phyloP scores from a whole-genome alignment of 2,113 vertebrate species.

The Plecturocebus donacophilus region DNA sequence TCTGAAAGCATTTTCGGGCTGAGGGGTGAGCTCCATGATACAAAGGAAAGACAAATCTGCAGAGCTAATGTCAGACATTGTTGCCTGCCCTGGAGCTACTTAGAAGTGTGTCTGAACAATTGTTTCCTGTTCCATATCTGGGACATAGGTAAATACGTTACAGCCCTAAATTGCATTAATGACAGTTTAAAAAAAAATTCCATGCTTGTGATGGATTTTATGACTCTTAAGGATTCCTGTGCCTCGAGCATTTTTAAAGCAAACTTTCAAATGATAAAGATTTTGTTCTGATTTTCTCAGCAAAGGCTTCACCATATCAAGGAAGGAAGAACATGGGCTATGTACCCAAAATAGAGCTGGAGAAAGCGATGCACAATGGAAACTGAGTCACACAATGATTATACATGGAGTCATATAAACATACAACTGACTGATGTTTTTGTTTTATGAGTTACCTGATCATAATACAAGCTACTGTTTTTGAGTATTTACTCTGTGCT shows the following conservation, averaged over 20 bases:
- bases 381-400: not conserved
- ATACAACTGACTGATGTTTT: not conserved
- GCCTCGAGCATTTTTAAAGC: not conserved
- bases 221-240: conserved; percentile 40
- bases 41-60: not conserved
- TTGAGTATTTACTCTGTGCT: not conserved
- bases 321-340: not conserved
- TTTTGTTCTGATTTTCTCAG: conserved; percentile 32
- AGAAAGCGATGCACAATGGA: not conserved
- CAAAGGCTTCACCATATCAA: conserved; percentile 39
- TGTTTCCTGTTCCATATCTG: conserved; percentile 21
- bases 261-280: not conserved
- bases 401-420: not conserved
- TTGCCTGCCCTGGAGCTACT: not conserved
- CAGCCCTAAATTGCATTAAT: not conserved
- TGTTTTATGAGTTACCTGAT: not conserved
- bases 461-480: not conserved
- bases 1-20: conserved; percentile 67
- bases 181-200: conserved; percentile 50
- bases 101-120: not conserved
- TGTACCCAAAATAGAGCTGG: not conserved
- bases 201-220: conserved; percentile 34
- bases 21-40: not conserved
- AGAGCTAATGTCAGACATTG: not conserved
- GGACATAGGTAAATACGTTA: conserved; percentile 4